Evolutionary conservation across 1,140 invertebrate genomes (phyloP), one percentile per base, ranked within the genome.

Genomic region (Arctopsyche grandis): DNA sequence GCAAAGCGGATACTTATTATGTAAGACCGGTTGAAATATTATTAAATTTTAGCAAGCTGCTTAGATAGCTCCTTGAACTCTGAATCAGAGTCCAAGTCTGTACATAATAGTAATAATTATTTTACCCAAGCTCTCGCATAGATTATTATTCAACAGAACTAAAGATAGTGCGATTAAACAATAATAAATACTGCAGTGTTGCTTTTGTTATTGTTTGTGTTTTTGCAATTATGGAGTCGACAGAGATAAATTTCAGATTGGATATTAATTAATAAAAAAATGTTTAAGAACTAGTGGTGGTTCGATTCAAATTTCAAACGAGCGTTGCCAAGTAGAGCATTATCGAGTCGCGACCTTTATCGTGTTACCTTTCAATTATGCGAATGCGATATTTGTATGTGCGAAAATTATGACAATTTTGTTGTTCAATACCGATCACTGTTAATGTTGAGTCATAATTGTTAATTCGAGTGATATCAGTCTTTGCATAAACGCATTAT

Each of bases 81-180:
- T 22, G 63, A 66, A 66, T 66, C 63, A 66, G 63, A 66, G 63
- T 66, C 63, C 63, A 66, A 66, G 63, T 66, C 24, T 66, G 24
- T 26, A 12, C 4, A n/a, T 5, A 26, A 9, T n/a, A n/a, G n/a
- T n/a, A n/a, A n/a, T n/a, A n/a, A n/a, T n/a, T n/a, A n/a, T n/a
- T n/a, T n/a, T n/a, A n/a, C n/a, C n/a, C n/a, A n/a, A 38, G 29
- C 29, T 38, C 29, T 38, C 29, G 29, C 7, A 38, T 38, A 38
- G 29, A 38, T 38, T 38, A 38, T 38, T 38, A n/a, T n/a, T n/a
- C n/a, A n/a, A n/a, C n/a, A n/a, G 3, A 38, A 38, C 29, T 4
- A 38, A 4, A 38, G 29, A 38, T 38, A 38, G 7, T 4, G 29
- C 7, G 29, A 38, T 38, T 7, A 38, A 38, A 38, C 29, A 38